Evolutionary conservation across 2,888 invertebrate genomes (phyloP), one percentile per base, ranked within the genome.

Genomic region (Synergus gifuensis): DNA sequence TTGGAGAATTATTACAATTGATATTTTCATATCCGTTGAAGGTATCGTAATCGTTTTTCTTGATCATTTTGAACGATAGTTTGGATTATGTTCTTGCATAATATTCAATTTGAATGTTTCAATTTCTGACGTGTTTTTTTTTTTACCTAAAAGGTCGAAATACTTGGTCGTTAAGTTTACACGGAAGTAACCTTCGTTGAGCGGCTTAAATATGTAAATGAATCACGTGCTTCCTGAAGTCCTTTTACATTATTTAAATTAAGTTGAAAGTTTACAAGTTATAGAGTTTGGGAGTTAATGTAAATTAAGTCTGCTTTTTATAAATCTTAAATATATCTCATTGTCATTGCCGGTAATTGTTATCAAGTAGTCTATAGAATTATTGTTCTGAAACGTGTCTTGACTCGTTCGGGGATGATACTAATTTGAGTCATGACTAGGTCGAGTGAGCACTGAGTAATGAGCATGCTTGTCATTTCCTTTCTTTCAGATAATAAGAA

Each of bases 401-500:
- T 46, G 69, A 36, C 44, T 69, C 16, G 28, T 69, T 69, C 22
- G 49, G 49, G 14, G 69, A 69, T 58, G 69, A 69, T 58, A 58
- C 69, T 49, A 69, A 49, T 49, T 69, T 49, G 49, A 69, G 46
- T 69, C 49, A 69, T 69, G 44, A 49, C 22, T 69, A 67, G 49
- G 22, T 69, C 49, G 28, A 69, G 49, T 58, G 58, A 18, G 58
- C 58, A 58, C 18, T 58, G 11, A 18, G 18, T 18, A 58, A 9
- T 58, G 18, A 69, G 49, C 49, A 49, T 46, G 28, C 14, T 69
- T 69, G 69, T 69, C 69, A 69, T 69, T 66, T 66, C 42, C 66
- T 66, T 42, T 66, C 42, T 66, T 66, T 14, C 16, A 36, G 16
- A 44, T 62, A 40, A 66, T 66, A 66, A 66, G 42, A 42, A 9